phyloP scores from a whole-genome alignment of 2,797 vertebrate species.

The Ciconia nigra region DNA sequence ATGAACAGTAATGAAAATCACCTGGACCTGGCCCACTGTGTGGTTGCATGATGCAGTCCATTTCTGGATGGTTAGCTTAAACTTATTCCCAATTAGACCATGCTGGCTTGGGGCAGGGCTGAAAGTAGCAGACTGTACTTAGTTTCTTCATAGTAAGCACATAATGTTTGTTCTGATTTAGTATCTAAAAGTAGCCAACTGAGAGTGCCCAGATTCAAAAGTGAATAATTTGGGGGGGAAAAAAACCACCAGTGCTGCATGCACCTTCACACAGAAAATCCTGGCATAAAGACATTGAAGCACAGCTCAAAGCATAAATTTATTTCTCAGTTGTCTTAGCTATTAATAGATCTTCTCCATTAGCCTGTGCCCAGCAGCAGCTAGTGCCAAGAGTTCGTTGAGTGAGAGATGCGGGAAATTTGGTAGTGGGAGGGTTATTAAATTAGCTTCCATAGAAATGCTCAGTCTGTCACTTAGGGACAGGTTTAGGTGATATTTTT shows the following conservation, averaged over 20 bases:
- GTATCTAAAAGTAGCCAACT: not conserved
- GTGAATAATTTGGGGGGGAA: fast-evolving
- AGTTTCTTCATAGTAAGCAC: not conserved
- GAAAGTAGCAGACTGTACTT: not conserved
- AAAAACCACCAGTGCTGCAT: not conserved
- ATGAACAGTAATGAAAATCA: not conserved
- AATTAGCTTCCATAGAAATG: not conserved
- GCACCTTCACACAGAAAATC: not conserved
- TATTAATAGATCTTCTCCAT: not conserved
- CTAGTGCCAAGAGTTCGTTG: not conserved
- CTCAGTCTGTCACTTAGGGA: not conserved
- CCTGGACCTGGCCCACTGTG: not conserved
- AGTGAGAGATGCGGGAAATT: not conserved
- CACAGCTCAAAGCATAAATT: not conserved
- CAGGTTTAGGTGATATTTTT: not conserved
- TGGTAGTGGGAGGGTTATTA: not conserved
- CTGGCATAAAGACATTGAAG: not conserved
- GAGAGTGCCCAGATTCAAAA: not conserved
- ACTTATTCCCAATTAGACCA: not conserved
- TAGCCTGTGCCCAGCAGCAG: not conserved
- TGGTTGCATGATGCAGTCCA: not conserved
- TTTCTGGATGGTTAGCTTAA: not conserved
- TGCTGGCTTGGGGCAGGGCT: not conserved
- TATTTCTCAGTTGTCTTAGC: not conserved
- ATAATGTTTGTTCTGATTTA: not conserved